phyloP scores from a whole-genome alignment of 2,797 vertebrate species.

The Mycteria americana region DNA sequence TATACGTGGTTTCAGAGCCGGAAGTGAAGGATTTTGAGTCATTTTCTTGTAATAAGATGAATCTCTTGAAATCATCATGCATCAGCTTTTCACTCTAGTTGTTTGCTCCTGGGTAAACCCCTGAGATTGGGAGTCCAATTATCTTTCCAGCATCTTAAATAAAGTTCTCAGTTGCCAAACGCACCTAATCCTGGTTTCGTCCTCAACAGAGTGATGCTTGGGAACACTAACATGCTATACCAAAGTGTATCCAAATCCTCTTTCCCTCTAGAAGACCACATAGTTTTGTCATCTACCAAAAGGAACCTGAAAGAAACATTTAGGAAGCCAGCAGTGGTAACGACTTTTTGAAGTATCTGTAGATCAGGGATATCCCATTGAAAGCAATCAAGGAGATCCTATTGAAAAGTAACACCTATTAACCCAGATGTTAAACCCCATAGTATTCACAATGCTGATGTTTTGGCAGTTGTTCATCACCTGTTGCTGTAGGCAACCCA shows the following conservation, averaged over 20 bases:
- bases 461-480: not conserved
- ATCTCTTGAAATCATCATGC: not conserved
- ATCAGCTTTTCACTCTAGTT: not conserved
- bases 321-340: not conserved
- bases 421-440: not conserved
- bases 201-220: not conserved
- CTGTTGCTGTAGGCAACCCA: not conserved
- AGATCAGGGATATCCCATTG: not conserved
- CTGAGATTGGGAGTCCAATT: not conserved
- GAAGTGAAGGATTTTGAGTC: not conserved
- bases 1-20: not conserved
- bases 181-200: not conserved
- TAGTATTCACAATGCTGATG: not conserved
- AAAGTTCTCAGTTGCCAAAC: not conserved
- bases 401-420: not conserved
- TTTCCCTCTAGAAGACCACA: not conserved
- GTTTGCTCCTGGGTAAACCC: not conserved
- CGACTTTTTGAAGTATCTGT: not conserved
- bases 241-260: not conserved
- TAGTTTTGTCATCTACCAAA: not conserved
- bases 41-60: not conserved
- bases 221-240: not conserved
- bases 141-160: not conserved
- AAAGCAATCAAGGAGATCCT: not conserved
- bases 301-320: not conserved